phyloP scores from a whole-genome alignment of 2,113 vertebrate genomes.

The Leucosticte australis region DNA sequence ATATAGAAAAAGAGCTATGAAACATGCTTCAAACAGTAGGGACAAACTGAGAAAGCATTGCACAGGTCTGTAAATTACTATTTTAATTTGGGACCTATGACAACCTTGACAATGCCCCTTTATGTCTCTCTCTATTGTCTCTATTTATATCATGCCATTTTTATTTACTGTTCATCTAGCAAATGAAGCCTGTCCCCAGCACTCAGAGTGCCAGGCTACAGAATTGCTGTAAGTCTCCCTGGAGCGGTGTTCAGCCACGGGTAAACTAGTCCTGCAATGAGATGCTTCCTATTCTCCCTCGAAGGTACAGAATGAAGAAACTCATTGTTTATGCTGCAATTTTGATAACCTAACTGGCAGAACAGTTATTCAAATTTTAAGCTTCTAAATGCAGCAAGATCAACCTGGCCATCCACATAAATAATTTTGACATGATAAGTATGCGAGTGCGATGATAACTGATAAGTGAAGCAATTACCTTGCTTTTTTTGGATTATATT shows the following conservation, averaged over 20 bases:
- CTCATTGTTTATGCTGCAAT: conserved; percentile 77
- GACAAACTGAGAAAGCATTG: conserved; percentile 1
- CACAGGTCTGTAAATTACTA: neutral
- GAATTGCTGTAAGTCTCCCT: conserved; percentile 21
- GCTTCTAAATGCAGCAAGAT: conserved; percentile 80
- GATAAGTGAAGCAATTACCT: conserved; percentile 88
- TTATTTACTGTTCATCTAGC: conserved; percentile 58
- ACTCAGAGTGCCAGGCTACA: neutral
- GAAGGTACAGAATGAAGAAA: conserved; percentile 56
- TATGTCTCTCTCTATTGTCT: conserved; percentile 24
- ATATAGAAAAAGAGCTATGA: conserved; percentile 33
- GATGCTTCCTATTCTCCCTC: neutral
- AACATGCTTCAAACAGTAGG: conserved; percentile 11
- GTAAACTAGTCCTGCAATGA: conserved; percentile 1
- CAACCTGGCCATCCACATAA: conserved; percentile 85
- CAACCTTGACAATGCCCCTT: conserved; percentile 32
- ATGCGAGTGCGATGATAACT: conserved; percentile 81
- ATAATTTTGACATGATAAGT: conserved; percentile 88
- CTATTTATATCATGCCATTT: conserved; percentile 38
- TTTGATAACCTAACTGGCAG: conserved; percentile 83
- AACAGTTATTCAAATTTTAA: conserved; percentile 84
- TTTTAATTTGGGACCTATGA: conserved; percentile 52
- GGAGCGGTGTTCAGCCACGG: neutral
- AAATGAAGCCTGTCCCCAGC: conserved; percentile 32
- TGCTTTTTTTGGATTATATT: conserved; percentile 87